Conservation (phyloP, 2,113 vertebrate species). For the Ascaphus truei region DNA sequence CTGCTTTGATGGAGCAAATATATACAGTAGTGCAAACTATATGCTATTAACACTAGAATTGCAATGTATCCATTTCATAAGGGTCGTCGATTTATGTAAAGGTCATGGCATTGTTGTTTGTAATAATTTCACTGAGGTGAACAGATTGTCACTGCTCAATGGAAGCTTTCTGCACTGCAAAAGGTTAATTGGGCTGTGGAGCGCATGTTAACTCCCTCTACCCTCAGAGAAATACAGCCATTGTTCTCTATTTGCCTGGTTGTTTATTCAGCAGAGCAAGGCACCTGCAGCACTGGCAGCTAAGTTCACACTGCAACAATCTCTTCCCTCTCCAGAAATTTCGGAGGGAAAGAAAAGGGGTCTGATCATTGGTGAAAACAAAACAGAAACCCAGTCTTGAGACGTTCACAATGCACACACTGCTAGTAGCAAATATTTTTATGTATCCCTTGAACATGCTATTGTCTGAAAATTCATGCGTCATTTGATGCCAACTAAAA, state of each 20-base stretch:
- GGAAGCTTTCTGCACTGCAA: too few species aligned
- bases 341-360: not conserved
- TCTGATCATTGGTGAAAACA: not conserved
- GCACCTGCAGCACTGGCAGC: not conserved
- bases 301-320: too few species aligned
- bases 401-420: not conserved
- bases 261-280: not conserved
- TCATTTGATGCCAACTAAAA: too few species aligned
- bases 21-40: too few species aligned
- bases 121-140: too few species aligned
- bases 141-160: too few species aligned
- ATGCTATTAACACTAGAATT: too few species aligned
- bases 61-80: too few species aligned
- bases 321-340: not conserved
- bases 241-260: not conserved
- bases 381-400: not conserved
- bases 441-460: not conserved
- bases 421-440: not conserved
- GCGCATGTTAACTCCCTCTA: not conserved
- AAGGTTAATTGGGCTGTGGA: not conserved
- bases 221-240: not conserved
- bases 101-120: too few species aligned
- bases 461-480: too few species aligned
- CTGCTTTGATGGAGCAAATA: too few species aligned
- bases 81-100: too few species aligned